Evolutionary conservation across 2,888 invertebrate species (phyloP), one percentile per base, ranked within the genome.

Genomic region (Drosophila kanekoi): DNA sequence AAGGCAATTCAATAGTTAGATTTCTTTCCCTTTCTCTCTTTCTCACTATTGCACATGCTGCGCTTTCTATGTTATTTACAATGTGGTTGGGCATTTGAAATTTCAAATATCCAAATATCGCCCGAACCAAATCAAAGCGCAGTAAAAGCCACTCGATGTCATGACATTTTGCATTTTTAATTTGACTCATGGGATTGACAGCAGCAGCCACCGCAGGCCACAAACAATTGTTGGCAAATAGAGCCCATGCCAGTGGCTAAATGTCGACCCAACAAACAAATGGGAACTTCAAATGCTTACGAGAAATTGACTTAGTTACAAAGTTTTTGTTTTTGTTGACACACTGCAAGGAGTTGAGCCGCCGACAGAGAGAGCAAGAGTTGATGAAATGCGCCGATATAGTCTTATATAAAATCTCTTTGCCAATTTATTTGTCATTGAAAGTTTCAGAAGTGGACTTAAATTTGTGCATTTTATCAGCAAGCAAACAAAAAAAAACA

Each of bases 211-310:
- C 81, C 73, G 57, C 79, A 73, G 65, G 52, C 81, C 81, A 48
- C 84, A 79, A 81, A 77, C 84, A 68, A 81, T 70, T 73, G 69
- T 63, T 76, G 77, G 49, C 68, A 67, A 72, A 72, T 63, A 58
- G 41, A 52, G 13, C 23, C 47, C 56, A 59, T 53, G 13, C 37
- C 33, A 32, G 33, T 23, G 11, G 28, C 35, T 9, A 38, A 45
- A 53, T 48, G 37, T 38, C 14, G 37, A 38, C 5, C 44, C 52
- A 16, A n/a, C 44, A 33, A 51, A 45, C 43, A 73, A 69, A 62
- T 65, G 52, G 13, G 23, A 73, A 61, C 61, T 53, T 33, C n/a
- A 59, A 69, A 38, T 77, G 53, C 61, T 76, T 57, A 33, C 40
- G 44, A 69, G 61, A 64, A 77, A 69, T 59, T 56, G 63, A 66